Conservation (phyloP, 2,888 invertebrate species). For the Pristionchus entomophagus region DNA sequence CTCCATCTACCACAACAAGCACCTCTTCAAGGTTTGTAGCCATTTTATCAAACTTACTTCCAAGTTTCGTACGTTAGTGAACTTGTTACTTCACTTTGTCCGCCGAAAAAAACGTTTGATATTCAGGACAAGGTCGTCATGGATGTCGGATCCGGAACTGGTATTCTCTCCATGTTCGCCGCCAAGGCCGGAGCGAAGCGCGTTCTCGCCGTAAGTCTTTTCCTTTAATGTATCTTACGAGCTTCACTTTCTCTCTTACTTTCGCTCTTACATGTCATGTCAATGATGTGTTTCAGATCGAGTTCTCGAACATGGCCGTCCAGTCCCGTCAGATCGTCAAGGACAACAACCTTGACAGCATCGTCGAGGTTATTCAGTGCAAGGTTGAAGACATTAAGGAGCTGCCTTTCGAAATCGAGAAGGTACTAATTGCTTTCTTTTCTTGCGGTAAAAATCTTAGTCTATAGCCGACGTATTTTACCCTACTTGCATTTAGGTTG, state of each 20-base stretch:
- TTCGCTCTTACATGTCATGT: too few relatives aligned
- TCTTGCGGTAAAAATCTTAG: not conserved
- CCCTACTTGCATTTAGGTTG: conserved; percentile 80
- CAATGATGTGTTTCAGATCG: conserved; percentile 81
- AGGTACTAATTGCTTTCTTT: conserved; percentile 57
- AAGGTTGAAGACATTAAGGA: conserved; percentile 91
- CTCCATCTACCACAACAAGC: conserved; percentile 99
- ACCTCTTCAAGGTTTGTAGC: conserved; percentile 81
- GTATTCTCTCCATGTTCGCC: conserved; percentile 99
- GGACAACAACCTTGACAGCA: conserved; percentile 79
- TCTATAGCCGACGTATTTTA: not conserved
- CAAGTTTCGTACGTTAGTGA: too few relatives aligned
- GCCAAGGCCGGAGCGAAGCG: conserved; percentile 96
- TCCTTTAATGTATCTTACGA: not conserved
- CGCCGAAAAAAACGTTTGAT: conserved; percentile 48
- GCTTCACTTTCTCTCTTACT: too few relatives aligned
- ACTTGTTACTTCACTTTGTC: not conserved
- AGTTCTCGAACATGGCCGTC: conserved; percentile 98
- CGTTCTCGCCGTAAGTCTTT: conserved; percentile 85
- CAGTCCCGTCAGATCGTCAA: conserved; percentile 95
- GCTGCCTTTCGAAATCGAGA: conserved; percentile 89
- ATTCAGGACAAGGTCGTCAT: conserved; percentile 90
- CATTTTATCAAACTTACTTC: not conserved
- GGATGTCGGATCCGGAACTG: conserved; percentile 98
- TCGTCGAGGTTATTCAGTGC: conserved; percentile 78